Conservation (phyloP, 2,113 vertebrate genomes). For the Lota lota region DNA sequence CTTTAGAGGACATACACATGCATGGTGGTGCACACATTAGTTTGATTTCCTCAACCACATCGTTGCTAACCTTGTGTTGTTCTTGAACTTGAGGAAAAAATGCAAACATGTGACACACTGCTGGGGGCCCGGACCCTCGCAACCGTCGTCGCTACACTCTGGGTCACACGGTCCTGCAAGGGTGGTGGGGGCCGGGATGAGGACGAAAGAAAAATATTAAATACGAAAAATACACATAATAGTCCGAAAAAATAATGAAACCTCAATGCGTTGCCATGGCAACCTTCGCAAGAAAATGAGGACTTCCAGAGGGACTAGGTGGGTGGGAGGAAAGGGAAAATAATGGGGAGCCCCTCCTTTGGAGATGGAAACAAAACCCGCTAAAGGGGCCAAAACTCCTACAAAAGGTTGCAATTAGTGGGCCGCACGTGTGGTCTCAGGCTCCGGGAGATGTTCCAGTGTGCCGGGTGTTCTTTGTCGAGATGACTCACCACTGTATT, state of each 20-base stretch:
- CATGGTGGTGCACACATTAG: background rate
- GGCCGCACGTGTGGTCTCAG: background rate
- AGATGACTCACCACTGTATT: slow-evolving; percentile 81
- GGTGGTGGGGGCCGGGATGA: slow-evolving; percentile 13
- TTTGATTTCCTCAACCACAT: no score
- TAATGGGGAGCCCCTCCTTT: slow-evolving; percentile 3
- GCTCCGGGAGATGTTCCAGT: no score
- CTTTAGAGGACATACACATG: no score
- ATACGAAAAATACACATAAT: no score
- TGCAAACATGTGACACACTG: slow-evolving; percentile 90
- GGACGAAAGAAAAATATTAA: no score
- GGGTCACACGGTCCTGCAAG: slow-evolving; percentile 85
- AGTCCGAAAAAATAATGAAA: background rate
- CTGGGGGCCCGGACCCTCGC: slow-evolving; percentile 88
- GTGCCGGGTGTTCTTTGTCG: no score
- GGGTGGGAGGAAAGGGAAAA: background rate
- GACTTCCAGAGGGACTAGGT: background rate
- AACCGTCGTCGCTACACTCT: slow-evolving; percentile 90
- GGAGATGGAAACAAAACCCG: background rate
- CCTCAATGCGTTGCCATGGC: slow-evolving; percentile 23
- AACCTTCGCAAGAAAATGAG: background rate
- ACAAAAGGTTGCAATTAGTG: background rate
- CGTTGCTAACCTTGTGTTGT: slow-evolving; percentile 82
- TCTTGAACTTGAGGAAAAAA: slow-evolving; percentile 93
- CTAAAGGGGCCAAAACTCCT: slow-evolving; percentile 4